phyloP scores from a whole-genome alignment of 1,140 invertebrate species.

The Riptortus pedestris region DNA sequence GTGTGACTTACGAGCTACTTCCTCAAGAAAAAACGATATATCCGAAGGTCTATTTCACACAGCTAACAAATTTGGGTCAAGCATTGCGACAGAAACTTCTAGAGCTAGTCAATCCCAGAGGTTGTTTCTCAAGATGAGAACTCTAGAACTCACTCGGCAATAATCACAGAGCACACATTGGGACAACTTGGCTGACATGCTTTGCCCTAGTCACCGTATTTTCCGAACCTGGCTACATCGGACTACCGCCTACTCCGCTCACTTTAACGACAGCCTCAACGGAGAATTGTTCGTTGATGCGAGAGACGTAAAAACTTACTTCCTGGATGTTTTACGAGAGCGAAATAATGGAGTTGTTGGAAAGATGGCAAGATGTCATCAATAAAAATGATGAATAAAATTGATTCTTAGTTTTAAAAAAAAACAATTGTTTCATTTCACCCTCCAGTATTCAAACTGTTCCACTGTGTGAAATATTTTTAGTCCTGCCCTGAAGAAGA shows the following conservation, averaged over 20 bases:
- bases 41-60: neutral
- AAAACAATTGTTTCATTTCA: too few relatives aligned
- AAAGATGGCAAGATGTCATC: too few relatives aligned
- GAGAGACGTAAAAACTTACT: neutral
- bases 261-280: neutral
- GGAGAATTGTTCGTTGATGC: neutral
- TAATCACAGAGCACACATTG: neutral
- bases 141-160: neutral
- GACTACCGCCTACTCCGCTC: neutral
- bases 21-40: neutral
- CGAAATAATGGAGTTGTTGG: neutral
- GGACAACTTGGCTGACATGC: neutral
- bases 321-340: neutral
- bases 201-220: neutral
- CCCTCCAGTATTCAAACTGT: too few relatives aligned
- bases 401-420: too few relatives aligned
- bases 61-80: neutral
- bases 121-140: neutral
- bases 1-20: neutral
- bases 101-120: neutral
- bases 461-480: too few relatives aligned
- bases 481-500: too few relatives aligned
- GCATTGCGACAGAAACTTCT: neutral
- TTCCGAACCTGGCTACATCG: neutral
- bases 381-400: too few relatives aligned